Conservation (phyloP, 1,140 invertebrate species). For the Hylaeus anthracinus region DNA sequence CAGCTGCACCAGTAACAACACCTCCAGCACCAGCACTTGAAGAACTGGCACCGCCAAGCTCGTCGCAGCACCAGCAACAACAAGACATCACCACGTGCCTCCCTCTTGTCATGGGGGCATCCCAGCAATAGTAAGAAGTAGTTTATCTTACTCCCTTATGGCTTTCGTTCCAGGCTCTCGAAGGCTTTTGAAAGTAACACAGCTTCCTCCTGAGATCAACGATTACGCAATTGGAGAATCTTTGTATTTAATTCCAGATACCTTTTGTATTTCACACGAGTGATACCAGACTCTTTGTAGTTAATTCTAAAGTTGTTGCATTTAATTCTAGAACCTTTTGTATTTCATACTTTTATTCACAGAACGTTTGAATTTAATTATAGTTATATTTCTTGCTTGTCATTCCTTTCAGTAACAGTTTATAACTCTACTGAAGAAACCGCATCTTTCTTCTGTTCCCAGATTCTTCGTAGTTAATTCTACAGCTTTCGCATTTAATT, state of each 20-base stretch:
- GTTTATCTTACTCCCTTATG: not conserved
- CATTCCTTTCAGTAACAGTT: too few species aligned
- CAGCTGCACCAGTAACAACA: slow-evolving; percentile 33
- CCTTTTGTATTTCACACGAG: too few species aligned
- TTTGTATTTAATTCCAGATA: not conserved
- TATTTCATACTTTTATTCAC: too few species aligned
- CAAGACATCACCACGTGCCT: slow-evolving; percentile 74
- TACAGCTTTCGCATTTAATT: not conserved
- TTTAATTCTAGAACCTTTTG: not conserved
- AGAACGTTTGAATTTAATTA: too few species aligned
- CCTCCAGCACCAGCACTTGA: slow-evolving; percentile 65
- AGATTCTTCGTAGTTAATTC: too few species aligned
- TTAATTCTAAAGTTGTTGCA: not conserved
- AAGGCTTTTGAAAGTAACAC: not conserved
- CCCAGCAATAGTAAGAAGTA: slow-evolving; percentile 52
- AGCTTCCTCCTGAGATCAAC: not conserved
- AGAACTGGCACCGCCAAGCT: slow-evolving; percentile 52
- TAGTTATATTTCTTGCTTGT: too few species aligned
- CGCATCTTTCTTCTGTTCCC: too few species aligned
- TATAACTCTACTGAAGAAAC: too few species aligned
- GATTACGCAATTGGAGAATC: too few species aligned
- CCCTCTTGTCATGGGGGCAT: slow-evolving; percentile 70
- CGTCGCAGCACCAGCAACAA: slow-evolving; percentile 68
- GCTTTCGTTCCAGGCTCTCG: not conserved
- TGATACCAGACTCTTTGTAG: too few species aligned